Conservation (phyloP, 2,113 vertebrate species). For the Typhlomys cinereus region DNA sequence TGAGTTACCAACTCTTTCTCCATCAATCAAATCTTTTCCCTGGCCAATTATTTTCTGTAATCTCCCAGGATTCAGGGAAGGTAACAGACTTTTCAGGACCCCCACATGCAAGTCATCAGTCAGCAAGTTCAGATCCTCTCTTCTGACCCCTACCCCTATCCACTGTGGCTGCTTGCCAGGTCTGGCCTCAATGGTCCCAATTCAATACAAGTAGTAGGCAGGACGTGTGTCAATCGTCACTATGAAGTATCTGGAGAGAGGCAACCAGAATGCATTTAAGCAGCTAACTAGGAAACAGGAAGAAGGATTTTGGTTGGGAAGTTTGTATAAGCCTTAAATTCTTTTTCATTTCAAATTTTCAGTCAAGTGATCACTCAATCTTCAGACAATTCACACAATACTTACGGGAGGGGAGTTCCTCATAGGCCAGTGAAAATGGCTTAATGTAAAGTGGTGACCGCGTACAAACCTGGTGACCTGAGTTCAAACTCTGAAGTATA, state of each 20-base stretch:
- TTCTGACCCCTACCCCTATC: neutral
- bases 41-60: slow-evolving; percentile 54
- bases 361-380: neutral
- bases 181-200: slow-evolving; percentile 71
- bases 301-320: slow-evolving; percentile 76
- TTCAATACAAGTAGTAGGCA: slow-evolving; percentile 79
- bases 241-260: slow-evolving; percentile 79
- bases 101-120: slow-evolving; percentile 62
- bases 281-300: slow-evolving; percentile 78
- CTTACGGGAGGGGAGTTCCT: neutral
- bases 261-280: slow-evolving; percentile 77
- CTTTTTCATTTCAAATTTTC: slow-evolving; percentile 73
- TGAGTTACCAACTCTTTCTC: slow-evolving; percentile 2
- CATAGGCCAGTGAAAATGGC: too few species aligned
- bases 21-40: neutral
- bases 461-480: too few species aligned
- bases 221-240: slow-evolving; percentile 81
- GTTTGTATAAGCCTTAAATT: slow-evolving; percentile 76
- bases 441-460: too few species aligned
- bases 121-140: slow-evolving; percentile 11
- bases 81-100: slow-evolving; percentile 13
- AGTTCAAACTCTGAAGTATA: too few species aligned
- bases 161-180: neutral
- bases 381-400: neutral
- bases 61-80: neutral